phyloP scores from a whole-genome alignment of 2,113 vertebrate species.

The Cygnus atratus region DNA sequence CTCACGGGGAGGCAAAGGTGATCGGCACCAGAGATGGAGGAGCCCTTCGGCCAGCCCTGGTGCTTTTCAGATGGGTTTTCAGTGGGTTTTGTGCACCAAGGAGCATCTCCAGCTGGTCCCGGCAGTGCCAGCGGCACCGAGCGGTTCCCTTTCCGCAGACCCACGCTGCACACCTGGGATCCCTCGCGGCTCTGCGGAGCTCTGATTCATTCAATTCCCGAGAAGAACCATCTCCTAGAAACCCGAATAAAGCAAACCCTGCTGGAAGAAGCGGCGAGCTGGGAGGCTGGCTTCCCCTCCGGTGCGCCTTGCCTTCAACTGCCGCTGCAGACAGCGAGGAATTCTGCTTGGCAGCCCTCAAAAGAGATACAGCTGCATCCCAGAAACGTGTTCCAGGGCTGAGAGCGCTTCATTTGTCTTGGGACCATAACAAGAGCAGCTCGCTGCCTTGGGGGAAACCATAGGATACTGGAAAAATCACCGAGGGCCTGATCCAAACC shows the following conservation, averaged over 20 bases:
- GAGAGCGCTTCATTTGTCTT: not conserved
- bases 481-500: not conserved
- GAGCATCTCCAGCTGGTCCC: not conserved
- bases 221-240: not conserved
- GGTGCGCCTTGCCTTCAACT: not conserved
- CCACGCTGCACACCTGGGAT: not conserved
- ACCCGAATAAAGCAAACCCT: not conserved
- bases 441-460: not conserved
- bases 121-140: not conserved
- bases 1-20: not conserved
- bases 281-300: not conserved
- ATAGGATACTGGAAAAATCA: not conserved
- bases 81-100: not conserved
- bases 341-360: constrained; percentile 5
- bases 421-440: not conserved
- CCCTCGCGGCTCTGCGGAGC: not conserved
- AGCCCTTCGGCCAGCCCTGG: not conserved
- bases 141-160: not conserved
- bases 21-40: not conserved
- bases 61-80: not conserved
- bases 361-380: not conserved
- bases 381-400: not conserved
- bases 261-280: not conserved
- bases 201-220: not conserved
- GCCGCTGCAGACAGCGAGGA: not conserved